A percentile compares a stretch with the other conserved stretches of the same genome.
phyloP scores from a whole-genome alignment of 35 echinoderm and acorn worm species.

The Lytechinus pictus region DNA sequence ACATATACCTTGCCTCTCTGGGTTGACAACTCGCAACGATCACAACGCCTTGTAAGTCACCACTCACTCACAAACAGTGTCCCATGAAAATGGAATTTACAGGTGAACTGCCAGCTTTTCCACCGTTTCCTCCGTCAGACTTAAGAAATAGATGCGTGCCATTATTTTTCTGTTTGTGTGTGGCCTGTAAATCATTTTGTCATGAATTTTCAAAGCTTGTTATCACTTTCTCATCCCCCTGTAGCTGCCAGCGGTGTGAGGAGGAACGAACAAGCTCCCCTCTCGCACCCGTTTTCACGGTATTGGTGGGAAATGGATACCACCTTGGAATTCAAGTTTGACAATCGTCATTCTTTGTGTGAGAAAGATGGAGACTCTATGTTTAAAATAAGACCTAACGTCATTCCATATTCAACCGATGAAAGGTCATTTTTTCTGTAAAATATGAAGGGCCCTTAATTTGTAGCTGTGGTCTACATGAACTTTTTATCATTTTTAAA shows the following conservation, averaged over 20 bases:
- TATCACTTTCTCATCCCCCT: neutral
- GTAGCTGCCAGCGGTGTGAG: neutral
- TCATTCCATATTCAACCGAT: neutral
- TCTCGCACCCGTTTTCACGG: neutral
- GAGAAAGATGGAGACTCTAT: neutral
- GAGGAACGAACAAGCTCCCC: neutral
- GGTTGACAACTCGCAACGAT: neutral
- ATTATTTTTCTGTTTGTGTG: neutral
- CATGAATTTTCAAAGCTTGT: conserved; percentile 13
- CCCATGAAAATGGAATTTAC: neutral
- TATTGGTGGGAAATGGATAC: neutral
- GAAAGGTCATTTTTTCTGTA: neutral
- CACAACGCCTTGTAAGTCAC: neutral
- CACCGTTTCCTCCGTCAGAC: neutral
- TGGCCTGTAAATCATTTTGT: neutral
- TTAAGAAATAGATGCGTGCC: neutral
- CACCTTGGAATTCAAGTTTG: neutral
- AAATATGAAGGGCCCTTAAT: neutral
- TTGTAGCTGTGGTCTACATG: neutral
- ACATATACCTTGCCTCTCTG: neutral
- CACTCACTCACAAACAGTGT: neutral
- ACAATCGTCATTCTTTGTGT: neutral
- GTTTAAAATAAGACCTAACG: neutral
- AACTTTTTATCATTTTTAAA: neutral
- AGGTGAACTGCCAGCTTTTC: neutral